Evolutionary conservation across 1,140 invertebrate genomes (phyloP).

Genomic region (Heliothis virescens): DNA sequence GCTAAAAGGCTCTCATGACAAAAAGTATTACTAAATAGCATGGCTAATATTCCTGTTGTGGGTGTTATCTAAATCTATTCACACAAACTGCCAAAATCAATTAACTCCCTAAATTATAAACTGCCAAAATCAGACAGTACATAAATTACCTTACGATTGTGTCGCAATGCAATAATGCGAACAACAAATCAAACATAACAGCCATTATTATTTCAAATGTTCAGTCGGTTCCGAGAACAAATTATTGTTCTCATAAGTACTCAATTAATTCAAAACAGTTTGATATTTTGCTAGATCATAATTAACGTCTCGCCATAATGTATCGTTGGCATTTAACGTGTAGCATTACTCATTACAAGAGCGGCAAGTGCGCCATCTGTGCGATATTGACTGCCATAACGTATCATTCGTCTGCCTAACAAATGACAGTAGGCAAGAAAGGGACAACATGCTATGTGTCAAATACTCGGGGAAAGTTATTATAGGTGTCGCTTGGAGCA

Average conservation of each 20-base stretch:
- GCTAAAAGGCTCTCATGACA: too few species aligned
- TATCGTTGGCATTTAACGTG: constrained; percentile 26
- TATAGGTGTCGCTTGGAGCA: too few species aligned
- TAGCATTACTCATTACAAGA: constrained; percentile 29
- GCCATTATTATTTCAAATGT: not conserved
- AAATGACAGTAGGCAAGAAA: constrained; percentile 27
- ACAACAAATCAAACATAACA: too few species aligned
- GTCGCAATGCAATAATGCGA: too few species aligned
- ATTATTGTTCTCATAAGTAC: not conserved
- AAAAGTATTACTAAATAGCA: too few species aligned
- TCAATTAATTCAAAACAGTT: constrained; percentile 22
- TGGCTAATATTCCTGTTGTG: too few species aligned
- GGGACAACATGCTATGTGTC: constrained; percentile 1
- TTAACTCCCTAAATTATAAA: too few species aligned
- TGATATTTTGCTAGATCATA: constrained; percentile 3
- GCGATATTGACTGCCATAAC: constrained; percentile 38
- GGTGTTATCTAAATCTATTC: too few species aligned
- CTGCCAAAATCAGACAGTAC: too few species aligned
- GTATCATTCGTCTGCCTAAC: constrained; percentile 36
- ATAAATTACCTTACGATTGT: too few species aligned
- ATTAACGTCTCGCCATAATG: constrained; percentile 26
- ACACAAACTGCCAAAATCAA: too few species aligned
- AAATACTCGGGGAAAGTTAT: too few species aligned
- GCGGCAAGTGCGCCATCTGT: constrained; percentile 23
- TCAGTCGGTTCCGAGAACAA: not conserved